Evolutionary conservation across 37 sponge, comb jelly and placozoan genomes (phyloP), one percentile per base, ranked within the genome.

Genomic region (Aplysina aerophoba): DNA sequence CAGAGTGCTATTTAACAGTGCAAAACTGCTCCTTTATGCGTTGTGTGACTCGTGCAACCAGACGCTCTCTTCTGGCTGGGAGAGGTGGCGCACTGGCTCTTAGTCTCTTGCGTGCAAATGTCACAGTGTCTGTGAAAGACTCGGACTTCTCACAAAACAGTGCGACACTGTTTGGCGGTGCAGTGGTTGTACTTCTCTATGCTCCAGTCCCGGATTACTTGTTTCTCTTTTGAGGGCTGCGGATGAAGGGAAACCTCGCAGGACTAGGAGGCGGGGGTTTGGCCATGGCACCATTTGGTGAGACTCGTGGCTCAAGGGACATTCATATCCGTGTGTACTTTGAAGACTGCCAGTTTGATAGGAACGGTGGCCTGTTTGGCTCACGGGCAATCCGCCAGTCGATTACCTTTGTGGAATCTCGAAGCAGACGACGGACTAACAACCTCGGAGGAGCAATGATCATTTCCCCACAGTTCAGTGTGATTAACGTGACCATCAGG

Each of bases 401-500:
- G 8, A 8, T 44, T 44, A 3, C 50, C 50, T 44, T 44, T 8
- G 8, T 8, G 8, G 50, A 44, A 8, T 44, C 50, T 44, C 50
- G 50, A 11, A 8, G 8, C 50, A 44, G 50, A 44, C 3, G 8
- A 3, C 3, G 50, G 8, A 44, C 71, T 69, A 31, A 30, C 6
- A 35, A 34, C 15, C 34, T 34, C 30, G 71, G 71, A 30, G 71
- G 71, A 2, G 34, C 31, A 1, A 35, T 16, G 4, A n/a, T 69
- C 13, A 31, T 69, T 16, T 69, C 71, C 6, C 71, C 27, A 17
- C 71, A 35, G 4, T 69, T 69, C 15, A 69, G 34, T 30, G 35
- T 17, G 35, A 69, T 69, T 30, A 69, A 69, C 30, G 71, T 69
- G 17, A 69, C 71, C 71, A 31, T 69, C 33, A 69, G 19, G 34